Conservation (phyloP, 2,797 vertebrate species). For the Euthynnus affinis region DNA sequence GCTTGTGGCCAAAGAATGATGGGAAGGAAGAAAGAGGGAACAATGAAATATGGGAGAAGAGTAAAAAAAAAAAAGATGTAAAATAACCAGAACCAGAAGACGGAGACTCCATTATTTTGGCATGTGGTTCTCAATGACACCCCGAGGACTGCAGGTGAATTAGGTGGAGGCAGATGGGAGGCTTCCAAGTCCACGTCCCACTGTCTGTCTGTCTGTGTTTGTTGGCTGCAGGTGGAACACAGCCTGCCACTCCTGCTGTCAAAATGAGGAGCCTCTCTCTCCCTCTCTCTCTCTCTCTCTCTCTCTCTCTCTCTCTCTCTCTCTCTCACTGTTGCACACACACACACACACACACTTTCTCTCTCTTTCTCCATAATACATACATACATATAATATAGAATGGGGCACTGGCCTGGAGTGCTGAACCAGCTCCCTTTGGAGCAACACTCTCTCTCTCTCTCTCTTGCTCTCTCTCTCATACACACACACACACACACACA, state of each 20-base stretch:
- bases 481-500: constrained; percentile 50
- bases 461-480: constrained; percentile 31
- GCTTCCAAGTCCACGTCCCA: constrained; percentile 35
- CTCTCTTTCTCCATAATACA: constrained; percentile 18
- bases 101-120: constrained; percentile 46
- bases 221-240: constrained; percentile 69
- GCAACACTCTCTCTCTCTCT: constrained; percentile 12
- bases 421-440: constrained; percentile 64
- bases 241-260: constrained; percentile 63
- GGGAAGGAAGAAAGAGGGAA: constrained; percentile 1
- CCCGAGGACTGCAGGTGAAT: constrained; percentile 71
- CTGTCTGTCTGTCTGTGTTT: constrained; percentile 51
- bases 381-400: constrained; percentile 32
- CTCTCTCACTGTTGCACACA: too few relatives aligned
- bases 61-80: constrained; percentile 22
- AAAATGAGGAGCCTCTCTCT: constrained; percentile 64
- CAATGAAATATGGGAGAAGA: constrained; percentile 13
- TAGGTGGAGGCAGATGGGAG: constrained; percentile 65
- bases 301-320: constrained; percentile 18
- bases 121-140: constrained; percentile 43
- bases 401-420: constrained; percentile 71
- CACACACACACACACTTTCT: not conserved
- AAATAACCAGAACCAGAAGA: constrained; percentile 4
- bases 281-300: not conserved
- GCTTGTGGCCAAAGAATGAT: not conserved